Percentiles rank a stretch among this genome's conserved stretches.
These are phyloP conservation scores for Brachionus manjavacas DNA, from an alignment of 1,140 invertebrate species.

Conservation along the genomic window DNA sequence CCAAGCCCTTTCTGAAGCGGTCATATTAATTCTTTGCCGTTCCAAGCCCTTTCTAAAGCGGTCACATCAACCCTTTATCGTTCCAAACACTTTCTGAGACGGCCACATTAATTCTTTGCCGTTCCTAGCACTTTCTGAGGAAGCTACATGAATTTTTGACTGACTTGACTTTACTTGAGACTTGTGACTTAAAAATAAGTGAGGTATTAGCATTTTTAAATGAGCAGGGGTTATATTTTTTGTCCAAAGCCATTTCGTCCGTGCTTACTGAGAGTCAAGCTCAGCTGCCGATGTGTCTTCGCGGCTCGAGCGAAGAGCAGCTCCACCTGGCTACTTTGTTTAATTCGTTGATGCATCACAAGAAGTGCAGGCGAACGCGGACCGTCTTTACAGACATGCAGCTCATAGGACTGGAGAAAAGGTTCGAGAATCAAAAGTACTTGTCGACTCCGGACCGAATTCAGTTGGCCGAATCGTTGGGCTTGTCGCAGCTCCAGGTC, in stretches of 20 bases:
- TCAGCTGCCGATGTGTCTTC: constrained; percentile 14
- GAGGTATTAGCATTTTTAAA: not conserved
- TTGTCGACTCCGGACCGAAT: constrained; percentile 91
- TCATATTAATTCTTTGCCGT: too few relatives aligned
- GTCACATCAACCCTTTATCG: too few relatives aligned
- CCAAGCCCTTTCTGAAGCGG: too few relatives aligned
- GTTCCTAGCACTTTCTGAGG: too few relatives aligned
- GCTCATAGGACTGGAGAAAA: constrained; percentile 67
- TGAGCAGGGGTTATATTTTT: not conserved
- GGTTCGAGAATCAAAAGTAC: constrained; percentile 91
- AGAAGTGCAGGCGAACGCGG: constrained; percentile 29
- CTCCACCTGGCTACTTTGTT: constrained; percentile 25
- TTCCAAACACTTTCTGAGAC: too few relatives aligned
- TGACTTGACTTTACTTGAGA: not conserved
- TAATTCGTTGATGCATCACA: constrained; percentile 36
- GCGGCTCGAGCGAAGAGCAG: constrained; percentile 5
- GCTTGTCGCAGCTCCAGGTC: constrained; percentile 88
- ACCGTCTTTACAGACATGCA: constrained; percentile 46
- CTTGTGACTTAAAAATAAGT: not conserved
- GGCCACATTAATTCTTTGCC: too few relatives aligned
- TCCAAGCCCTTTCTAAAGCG: too few relatives aligned
- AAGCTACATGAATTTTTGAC: too few relatives aligned
- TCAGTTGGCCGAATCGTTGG: constrained; percentile 81
- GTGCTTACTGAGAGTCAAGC: not conserved
- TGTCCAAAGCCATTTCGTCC: not conserved